Conservation (phyloP, 2,888 invertebrate species). For the Hydropsyche betteni region DNA sequence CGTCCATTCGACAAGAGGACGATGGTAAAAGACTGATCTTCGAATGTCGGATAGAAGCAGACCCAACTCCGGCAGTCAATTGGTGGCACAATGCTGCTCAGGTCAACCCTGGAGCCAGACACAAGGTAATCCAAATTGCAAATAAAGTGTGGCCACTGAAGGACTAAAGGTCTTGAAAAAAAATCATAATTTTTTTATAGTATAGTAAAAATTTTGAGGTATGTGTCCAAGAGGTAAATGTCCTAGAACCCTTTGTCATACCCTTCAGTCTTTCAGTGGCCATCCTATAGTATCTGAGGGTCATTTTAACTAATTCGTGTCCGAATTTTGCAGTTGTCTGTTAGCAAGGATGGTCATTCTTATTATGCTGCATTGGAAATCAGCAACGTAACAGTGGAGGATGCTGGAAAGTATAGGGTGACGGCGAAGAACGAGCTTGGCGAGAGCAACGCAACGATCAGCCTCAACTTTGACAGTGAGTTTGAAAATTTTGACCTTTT, state of each 20-base stretch:
- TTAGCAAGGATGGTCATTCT: conserved; percentile 91
- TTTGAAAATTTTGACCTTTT: conserved; percentile 55
- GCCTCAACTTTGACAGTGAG: conserved; percentile 98
- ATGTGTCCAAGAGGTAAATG: too few relatives aligned
- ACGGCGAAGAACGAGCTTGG: conserved; percentile 97
- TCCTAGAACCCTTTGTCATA: too few relatives aligned
- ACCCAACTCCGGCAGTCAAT: conserved; percentile 86
- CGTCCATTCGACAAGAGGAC: conserved; percentile 96
- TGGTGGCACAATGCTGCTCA: conserved; percentile 90
- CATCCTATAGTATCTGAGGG: too few relatives aligned
- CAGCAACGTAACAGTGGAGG: conserved; percentile 93
- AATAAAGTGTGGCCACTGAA: too few relatives aligned
- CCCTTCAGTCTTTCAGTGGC: too few relatives aligned
- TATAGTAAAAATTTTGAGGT: too few relatives aligned
- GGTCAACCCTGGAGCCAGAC: conserved; percentile 83
- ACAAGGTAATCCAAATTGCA: conserved; percentile 72
- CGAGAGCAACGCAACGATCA: conserved; percentile 96
- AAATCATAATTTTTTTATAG: too few relatives aligned
- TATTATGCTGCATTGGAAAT: conserved; percentile 94
- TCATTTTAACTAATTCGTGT: conserved; percentile 22
- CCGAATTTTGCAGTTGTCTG: conserved; percentile 73
- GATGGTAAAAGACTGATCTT: conserved; percentile 93
- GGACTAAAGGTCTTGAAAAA: conserved; percentile 17
- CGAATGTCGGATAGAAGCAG: conserved; percentile 94
- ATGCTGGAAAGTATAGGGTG: conserved; percentile 96